Evolutionary conservation across 2,797 vertebrate genomes (phyloP).

Genomic region (Paratrypauchen microcephalus): DNA sequence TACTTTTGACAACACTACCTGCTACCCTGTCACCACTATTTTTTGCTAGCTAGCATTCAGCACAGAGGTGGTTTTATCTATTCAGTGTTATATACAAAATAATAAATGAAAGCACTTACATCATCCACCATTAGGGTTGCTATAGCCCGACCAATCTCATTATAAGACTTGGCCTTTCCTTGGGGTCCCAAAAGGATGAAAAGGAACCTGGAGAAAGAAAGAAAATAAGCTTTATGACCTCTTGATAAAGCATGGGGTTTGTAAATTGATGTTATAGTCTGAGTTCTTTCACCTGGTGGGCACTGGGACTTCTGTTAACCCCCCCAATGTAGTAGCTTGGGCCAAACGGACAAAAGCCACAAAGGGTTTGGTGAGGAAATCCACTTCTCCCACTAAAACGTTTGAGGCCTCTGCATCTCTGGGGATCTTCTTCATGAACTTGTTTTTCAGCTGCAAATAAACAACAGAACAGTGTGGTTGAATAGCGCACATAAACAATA

Average conservation of each 20-base stretch:
- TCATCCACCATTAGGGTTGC: constrained; percentile 98
- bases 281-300: constrained; percentile 86
- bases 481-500: neutral
- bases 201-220: constrained; percentile 69
- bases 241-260: neutral
- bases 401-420: constrained; percentile 95
- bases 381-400: constrained; percentile 93
- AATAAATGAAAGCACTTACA: constrained; percentile 71
- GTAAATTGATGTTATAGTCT: neutral
- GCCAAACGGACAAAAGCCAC: constrained; percentile 92
- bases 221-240: neutral
- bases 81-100: neutral
- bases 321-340: constrained; percentile 90
- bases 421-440: constrained; percentile 99
- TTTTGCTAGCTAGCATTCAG: neutral
- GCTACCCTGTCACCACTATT: too few relatives aligned
- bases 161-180: constrained; percentile 96
- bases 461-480: neutral
- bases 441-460: constrained; percentile 86
- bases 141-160: constrained; percentile 95
- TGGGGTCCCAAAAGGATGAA: constrained; percentile 80
- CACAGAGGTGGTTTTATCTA: neutral
- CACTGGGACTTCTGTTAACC: constrained; percentile 93
- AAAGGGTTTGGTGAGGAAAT: constrained; percentile 94
- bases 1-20: too few relatives aligned